Percentiles rank a stretch among this genome's conserved stretches.
These are phyloP conservation scores for Silurus meridionalis DNA, from an alignment of 2,113 vertebrate genomes.

Conservation along the genomic window DNA sequence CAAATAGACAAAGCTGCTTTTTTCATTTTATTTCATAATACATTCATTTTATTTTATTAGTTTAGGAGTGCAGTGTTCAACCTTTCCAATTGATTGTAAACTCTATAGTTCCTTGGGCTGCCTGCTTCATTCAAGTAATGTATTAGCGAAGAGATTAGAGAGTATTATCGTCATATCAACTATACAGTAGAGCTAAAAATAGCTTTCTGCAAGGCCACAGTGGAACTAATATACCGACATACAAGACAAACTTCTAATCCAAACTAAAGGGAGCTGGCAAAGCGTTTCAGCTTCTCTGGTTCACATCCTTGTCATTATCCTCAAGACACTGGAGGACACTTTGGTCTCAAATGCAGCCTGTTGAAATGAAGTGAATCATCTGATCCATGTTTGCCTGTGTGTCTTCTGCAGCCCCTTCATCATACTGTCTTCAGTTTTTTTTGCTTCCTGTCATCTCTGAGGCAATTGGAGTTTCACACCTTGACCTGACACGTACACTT, in stretches of 20 bases:
- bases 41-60: neutral
- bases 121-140: neutral
- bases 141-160: neutral
- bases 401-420: constrained; percentile 46
- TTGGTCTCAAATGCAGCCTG: neutral
- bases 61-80: neutral
- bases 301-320: neutral
- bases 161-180: neutral
- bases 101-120: neutral
- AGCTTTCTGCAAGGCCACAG: neutral
- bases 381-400: neutral
- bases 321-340: neutral
- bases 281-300: neutral
- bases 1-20: neutral
- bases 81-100: neutral
- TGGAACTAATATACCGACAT: neutral
- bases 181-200: neutral
- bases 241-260: neutral
- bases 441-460: constrained; percentile 33
- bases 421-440: neutral
- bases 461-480: neutral
- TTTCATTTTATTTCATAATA: no score
- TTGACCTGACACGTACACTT: neutral
- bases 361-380: neutral
- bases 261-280: neutral